Evolutionary conservation across 2,113 vertebrate genomes (phyloP).

Genomic region (Varanus komodoensis): DNA sequence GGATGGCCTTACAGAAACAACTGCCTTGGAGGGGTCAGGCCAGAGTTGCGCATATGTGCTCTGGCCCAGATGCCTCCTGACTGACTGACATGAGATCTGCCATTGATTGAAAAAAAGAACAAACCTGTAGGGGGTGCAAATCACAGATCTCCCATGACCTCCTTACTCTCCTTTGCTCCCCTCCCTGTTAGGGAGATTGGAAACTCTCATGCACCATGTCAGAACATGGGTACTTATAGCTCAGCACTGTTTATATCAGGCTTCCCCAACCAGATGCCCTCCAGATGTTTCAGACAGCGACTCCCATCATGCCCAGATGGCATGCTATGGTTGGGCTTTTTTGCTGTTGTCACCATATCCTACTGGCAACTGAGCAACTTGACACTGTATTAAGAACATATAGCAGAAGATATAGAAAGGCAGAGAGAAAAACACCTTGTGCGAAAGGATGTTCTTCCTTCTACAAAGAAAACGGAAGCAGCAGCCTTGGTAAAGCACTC

Average conservation of each 20-base stretch:
- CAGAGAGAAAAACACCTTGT: not conserved
- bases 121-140: not conserved
- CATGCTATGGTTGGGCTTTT: not conserved
- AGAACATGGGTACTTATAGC: not conserved
- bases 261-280: no score
- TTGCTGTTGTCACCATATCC: not conserved
- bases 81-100: not conserved
- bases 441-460: not conserved
- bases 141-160: not conserved
- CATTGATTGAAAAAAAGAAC: not conserved
- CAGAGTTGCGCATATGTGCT: not conserved
- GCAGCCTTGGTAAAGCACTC: no score
- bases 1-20: no score
- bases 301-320: not conserved
- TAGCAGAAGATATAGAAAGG: no score
- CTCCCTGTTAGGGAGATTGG: not conserved
- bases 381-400: not conserved
- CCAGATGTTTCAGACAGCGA: no score
- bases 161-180: not conserved
- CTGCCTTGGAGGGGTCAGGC: not conserved
- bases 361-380: not conserved
- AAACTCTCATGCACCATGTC: not conserved
- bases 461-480: no score
- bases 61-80: not conserved
- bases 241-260: not conserved